Percentiles rank a stretch among this genome's conserved stretches.
Conservation (phyloP, 2,113 vertebrate genomes). For the Herpetotheres cachinnans region DNA sequence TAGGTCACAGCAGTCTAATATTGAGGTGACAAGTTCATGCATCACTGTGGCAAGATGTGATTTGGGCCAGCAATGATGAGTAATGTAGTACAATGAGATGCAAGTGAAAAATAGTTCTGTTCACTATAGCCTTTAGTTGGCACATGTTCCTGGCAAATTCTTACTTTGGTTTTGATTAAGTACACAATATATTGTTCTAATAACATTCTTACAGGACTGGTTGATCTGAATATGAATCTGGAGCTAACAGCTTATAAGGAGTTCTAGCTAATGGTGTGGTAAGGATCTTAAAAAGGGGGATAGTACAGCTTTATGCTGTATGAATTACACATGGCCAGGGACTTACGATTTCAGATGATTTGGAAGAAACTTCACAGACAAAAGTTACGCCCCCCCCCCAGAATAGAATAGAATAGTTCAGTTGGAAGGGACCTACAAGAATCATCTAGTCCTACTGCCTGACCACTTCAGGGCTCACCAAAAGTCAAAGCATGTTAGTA, state of each 20-base stretch:
- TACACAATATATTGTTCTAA: not conserved
- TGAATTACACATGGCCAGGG: not conserved
- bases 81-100: not conserved
- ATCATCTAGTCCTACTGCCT: not conserved
- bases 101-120: not conserved
- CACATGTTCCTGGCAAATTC: not conserved
- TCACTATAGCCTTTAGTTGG: not conserved
- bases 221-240: not conserved
- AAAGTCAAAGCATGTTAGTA: not conserved
- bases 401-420: not conserved
- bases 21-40: not conserved
- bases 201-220: not conserved
- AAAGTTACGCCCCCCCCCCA: no score
- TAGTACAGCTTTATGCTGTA: not conserved
- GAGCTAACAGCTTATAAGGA: not conserved
- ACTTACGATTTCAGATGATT: not conserved
- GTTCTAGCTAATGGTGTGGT: not conserved
- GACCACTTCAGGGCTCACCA: not conserved
- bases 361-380: not conserved
- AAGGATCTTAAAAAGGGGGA: not conserved
- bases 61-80: not conserved
- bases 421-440: not conserved
- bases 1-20: not conserved
- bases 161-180: not conserved
- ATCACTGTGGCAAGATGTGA: not conserved